These are phyloP conservation scores for Mycetomoellerius zeteki DNA, from an alignment of 1,140 invertebrate species.

Conservation along the genomic window DNA sequence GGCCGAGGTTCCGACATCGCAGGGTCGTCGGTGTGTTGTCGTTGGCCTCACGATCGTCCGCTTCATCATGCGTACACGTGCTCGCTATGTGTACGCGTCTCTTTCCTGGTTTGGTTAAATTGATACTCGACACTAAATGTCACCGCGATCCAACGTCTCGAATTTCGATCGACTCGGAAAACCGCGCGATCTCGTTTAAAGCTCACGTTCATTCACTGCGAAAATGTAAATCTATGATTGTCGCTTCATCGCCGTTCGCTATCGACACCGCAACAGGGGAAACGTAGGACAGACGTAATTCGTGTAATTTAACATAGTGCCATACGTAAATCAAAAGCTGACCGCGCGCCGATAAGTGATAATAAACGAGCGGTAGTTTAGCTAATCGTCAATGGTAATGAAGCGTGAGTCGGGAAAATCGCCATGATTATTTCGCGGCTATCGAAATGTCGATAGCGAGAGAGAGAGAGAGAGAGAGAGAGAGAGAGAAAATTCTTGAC, in stretches of 20 bases:
- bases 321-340: slow-evolving; percentile 75
- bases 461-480: background rate
- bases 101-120: background rate
- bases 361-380: slow-evolving; percentile 51
- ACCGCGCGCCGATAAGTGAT: slow-evolving; percentile 18
- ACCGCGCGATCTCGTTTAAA: background rate
- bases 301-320: slow-evolving; percentile 64
- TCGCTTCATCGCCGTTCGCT: slow-evolving; percentile 21
- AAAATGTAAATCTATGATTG: background rate
- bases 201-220: slow-evolving; percentile 15
- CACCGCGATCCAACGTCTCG: slow-evolving; percentile 11
- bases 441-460: slow-evolving; percentile 8
- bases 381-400: slow-evolving; percentile 38
- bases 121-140: slow-evolving; percentile 17
- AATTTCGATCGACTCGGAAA: slow-evolving; percentile 31
- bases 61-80: slow-evolving; percentile 19
- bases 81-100: background rate
- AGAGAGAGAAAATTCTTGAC: background rate
- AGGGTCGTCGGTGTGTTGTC: slow-evolving; percentile 54
- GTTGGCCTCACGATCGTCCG: slow-evolving; percentile 52
- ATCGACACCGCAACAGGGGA: background rate
- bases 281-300: slow-evolving; percentile 25
- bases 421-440: slow-evolving; percentile 28
- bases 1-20: slow-evolving; percentile 82
- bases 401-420: slow-evolving; percentile 17